Evolutionary conservation across 2,888 invertebrate genomes (phyloP).

Genomic region (Liodrosophila aerea): DNA sequence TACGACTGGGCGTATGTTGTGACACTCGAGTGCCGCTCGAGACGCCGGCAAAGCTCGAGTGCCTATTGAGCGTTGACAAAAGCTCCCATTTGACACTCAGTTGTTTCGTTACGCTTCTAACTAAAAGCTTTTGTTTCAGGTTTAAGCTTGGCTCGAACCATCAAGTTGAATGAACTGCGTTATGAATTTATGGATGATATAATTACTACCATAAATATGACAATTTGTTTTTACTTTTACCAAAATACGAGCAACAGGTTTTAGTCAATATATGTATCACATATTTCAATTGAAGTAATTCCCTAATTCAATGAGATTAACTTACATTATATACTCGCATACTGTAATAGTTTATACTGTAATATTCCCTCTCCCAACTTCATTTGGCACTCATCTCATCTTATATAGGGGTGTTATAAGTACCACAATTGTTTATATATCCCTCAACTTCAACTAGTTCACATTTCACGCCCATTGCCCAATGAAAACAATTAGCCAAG

Average conservation of each 20-base stretch:
- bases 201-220: neutral
- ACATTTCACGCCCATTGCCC: slow-evolving; percentile 60
- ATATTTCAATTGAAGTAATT: too few relatives aligned
- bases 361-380: slow-evolving; percentile 6
- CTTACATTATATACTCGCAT: too few relatives aligned
- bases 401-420: slow-evolving; percentile 35
- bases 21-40: slow-evolving; percentile 52
- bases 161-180: slow-evolving; percentile 18
- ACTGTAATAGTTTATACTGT: too few relatives aligned
- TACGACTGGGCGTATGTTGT: slow-evolving; percentile 19
- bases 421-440: neutral
- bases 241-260: slow-evolving; percentile 7
- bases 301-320: too few relatives aligned
- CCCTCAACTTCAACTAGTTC: slow-evolving; percentile 24
- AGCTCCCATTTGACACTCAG: slow-evolving; percentile 29
- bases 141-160: slow-evolving; percentile 25
- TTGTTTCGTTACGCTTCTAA: slow-evolving; percentile 15
- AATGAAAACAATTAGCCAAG: slow-evolving; percentile 50
- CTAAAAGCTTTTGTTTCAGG: slow-evolving; percentile 20
- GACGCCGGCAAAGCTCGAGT: slow-evolving; percentile 55
- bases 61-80: slow-evolving; percentile 33
- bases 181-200: neutral
- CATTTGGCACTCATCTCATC: slow-evolving; percentile 4
- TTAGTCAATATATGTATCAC: neutral
- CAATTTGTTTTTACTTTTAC: neutral